A percentile compares a stretch with the other conserved stretches of the same genome.
These are phyloP conservation scores for Psylliodes chrysocephalus DNA, from an alignment of 2,888 invertebrate species.

Conservation along the genomic window DNA sequence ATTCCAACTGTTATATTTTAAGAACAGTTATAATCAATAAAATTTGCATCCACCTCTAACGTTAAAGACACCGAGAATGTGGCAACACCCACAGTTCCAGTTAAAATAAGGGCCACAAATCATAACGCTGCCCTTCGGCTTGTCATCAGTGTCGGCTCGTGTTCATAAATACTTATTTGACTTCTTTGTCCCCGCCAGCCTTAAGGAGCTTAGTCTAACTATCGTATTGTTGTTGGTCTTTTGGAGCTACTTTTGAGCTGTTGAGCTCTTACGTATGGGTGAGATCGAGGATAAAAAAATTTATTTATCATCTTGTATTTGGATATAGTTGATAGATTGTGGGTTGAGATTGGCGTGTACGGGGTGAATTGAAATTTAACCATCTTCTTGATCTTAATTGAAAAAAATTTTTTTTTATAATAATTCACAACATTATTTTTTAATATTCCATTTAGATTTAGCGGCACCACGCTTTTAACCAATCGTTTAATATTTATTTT, in stretches of 20 bases:
- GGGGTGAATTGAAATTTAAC: neutral
- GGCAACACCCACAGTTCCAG: constrained; percentile 58
- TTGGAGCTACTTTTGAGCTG: constrained; percentile 30
- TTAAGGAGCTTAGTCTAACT: constrained; percentile 39
- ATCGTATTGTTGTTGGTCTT: constrained; percentile 39
- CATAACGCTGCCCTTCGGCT: constrained; percentile 57
- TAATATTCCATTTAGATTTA: no score
- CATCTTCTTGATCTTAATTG: no score
- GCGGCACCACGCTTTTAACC: no score
- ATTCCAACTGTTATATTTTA: no score
- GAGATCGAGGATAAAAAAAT: constrained; percentile 38
- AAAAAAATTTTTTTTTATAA: no score
- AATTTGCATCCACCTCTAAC: constrained; percentile 15
- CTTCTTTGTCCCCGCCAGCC: constrained; percentile 41
- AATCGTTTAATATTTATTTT: no score
- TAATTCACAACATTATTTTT: no score
- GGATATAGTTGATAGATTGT: neutral
- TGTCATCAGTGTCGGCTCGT: constrained; percentile 54
- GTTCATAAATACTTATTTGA: constrained; percentile 41
- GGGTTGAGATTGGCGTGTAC: neutral
- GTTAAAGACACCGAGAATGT: constrained; percentile 54
- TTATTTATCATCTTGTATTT: constrained; percentile 29
- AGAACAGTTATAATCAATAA: neutral
- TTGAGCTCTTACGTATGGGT: constrained; percentile 30
- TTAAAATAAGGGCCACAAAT: constrained; percentile 58